These are phyloP conservation scores for Malurus melanocephalus DNA, from an alignment of 2,113 vertebrate genomes.

Conservation along the genomic window DNA sequence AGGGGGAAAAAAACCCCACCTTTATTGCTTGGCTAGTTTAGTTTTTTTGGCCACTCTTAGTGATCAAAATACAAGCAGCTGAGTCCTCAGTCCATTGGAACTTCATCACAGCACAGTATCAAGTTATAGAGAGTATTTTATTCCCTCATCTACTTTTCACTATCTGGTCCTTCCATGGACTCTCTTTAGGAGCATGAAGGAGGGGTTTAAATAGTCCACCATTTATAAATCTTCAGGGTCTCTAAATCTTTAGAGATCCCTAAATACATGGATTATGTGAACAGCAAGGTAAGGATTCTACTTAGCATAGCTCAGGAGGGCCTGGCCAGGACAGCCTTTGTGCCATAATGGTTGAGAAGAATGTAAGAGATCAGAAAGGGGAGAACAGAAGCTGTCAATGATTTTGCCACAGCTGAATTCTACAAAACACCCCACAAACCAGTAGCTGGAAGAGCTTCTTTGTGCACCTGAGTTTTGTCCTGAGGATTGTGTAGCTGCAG, in stretches of 20 bases:
- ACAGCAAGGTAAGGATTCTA: not conserved
- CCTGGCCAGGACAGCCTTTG: not conserved
- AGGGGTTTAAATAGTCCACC: not conserved
- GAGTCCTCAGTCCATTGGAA: not conserved
- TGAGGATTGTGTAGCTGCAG: not conserved
- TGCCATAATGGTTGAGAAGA: accelerated
- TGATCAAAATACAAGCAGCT: accelerated
- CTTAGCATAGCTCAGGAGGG: not conserved
- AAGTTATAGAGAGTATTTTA: accelerated
- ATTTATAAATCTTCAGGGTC: not conserved
- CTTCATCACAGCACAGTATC: accelerated
- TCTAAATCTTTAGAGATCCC: too few relatives aligned
- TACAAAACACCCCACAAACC: not conserved
- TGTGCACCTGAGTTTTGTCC: not conserved
- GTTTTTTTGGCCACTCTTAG: not conserved
- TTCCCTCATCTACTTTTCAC: not conserved
- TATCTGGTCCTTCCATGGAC: not conserved
- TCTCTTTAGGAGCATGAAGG: not conserved
- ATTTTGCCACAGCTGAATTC: not conserved
- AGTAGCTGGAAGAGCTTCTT: not conserved
- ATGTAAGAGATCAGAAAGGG: not conserved
- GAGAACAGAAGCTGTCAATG: not conserved
- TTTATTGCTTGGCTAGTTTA: accelerated
- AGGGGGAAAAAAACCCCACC: accelerated
- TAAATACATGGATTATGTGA: not conserved